These are phyloP conservation scores for Drosophila lowei DNA, from an alignment of 1,140 invertebrate species.

Conservation along the genomic window DNA sequence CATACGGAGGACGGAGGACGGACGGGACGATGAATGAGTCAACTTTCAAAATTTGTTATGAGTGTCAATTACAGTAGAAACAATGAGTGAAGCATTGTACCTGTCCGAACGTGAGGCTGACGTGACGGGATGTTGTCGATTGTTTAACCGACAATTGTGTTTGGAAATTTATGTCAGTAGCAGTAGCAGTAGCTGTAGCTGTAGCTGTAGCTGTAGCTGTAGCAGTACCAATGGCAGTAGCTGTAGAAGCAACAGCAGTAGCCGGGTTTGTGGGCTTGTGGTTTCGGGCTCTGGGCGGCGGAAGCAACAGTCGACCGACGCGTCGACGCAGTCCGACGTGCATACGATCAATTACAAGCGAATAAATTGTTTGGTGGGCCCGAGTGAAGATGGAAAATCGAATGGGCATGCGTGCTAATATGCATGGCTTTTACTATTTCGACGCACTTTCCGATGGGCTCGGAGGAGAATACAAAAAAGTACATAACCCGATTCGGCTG, in stretches of 20 bases:
- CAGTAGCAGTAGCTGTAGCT: constrained; percentile 8
- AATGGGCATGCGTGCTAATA: constrained; percentile 59
- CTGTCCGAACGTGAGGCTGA: constrained; percentile 58
- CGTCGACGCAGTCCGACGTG: constrained; percentile 12
- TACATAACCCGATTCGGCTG: constrained; percentile 24
- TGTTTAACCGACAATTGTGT: constrained; percentile 76
- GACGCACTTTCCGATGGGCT: constrained; percentile 33
- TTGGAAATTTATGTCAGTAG: constrained; percentile 74
- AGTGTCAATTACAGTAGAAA: constrained; percentile 76
- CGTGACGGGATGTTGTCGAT: constrained; percentile 83
- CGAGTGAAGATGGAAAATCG: constrained; percentile 45
- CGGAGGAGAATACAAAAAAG: not conserved
- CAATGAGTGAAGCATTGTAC: constrained; percentile 58
- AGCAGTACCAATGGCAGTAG: not conserved
- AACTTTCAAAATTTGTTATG: constrained; percentile 80
- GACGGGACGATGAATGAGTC: constrained; percentile 48
- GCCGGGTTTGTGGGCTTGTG: too few relatives aligned
- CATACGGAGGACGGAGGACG: too few relatives aligned
- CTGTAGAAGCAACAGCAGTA: too few relatives aligned
- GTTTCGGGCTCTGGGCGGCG: constrained; percentile 17
- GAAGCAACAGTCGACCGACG: constrained; percentile 40
- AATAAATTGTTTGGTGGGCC: constrained; percentile 59
- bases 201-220: constrained; percentile 5
- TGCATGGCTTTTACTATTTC: constrained; percentile 62
- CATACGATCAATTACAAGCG: constrained; percentile 75